Conservation (phyloP, 2,797 vertebrate genomes). For the Molossus molossus region DNA sequence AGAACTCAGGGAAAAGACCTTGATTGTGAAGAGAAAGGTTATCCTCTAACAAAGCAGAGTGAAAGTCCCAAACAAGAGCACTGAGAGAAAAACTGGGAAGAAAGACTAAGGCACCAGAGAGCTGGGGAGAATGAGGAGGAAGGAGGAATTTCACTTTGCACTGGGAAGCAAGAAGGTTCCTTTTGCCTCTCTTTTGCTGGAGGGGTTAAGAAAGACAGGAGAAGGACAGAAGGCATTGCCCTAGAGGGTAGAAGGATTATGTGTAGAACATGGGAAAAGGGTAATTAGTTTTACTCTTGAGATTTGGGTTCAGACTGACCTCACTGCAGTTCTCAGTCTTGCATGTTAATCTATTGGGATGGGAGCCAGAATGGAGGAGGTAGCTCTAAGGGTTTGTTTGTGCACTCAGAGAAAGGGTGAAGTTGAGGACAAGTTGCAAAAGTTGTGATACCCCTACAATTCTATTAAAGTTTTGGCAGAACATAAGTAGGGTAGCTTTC, state of each 20-base stretch:
- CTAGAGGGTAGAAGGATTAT: background rate
- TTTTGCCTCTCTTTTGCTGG: background rate
- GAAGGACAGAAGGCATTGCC: background rate
- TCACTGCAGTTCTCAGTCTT: background rate
- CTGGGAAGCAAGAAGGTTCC: background rate
- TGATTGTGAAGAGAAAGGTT: background rate
- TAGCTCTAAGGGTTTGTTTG: background rate
- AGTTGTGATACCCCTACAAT: background rate
- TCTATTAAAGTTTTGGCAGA: background rate
- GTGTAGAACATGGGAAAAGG: background rate
- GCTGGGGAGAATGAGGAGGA: background rate
- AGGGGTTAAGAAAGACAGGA: background rate
- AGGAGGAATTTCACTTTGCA: constrained; percentile 24
- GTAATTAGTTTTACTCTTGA: background rate
- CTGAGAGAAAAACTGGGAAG: background rate
- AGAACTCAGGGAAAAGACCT: background rate
- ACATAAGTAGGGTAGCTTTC: background rate
- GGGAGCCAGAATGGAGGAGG: background rate
- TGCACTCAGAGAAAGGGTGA: background rate
- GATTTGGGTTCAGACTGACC: background rate
- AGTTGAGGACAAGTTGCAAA: background rate
- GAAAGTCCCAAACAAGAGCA: background rate
- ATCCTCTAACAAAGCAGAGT: background rate
- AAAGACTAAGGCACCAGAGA: background rate
- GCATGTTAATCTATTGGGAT: background rate